phyloP scores from a whole-genome alignment of 2,113 vertebrate genomes.

The Phalacrocorax aristotelis region DNA sequence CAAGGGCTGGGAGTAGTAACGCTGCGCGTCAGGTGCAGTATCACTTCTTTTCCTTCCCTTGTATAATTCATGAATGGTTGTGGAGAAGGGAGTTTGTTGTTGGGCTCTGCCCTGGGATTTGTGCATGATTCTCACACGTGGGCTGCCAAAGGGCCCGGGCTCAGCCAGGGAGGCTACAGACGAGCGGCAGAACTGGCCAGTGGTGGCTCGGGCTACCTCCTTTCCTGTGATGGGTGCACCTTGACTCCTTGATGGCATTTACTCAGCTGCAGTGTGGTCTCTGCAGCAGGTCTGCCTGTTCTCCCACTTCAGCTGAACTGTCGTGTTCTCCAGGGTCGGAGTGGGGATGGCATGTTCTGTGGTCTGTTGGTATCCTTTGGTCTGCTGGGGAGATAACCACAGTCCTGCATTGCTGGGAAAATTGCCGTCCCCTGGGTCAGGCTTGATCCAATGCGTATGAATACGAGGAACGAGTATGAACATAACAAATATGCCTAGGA shows the following conservation, averaged over 20 bases:
- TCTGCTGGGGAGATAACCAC: too few relatives aligned
- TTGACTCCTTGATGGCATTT: background rate
- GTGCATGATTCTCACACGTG: rapidly evolving
- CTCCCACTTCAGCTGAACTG: background rate
- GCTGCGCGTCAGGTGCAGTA: background rate
- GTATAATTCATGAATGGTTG: background rate
- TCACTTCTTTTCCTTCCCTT: background rate
- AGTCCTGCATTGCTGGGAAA: background rate
- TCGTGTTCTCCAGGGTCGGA: background rate
- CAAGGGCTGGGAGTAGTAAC: background rate
- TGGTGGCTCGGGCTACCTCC: background rate
- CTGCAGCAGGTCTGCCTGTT: background rate
- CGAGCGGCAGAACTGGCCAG: background rate
- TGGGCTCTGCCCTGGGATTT: background rate
- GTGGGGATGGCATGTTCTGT: background rate
- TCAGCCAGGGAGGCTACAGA: background rate
- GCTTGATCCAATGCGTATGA: background rate
- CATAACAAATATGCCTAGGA: background rate
- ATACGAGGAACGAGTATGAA: background rate
- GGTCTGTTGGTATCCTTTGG: background rate
- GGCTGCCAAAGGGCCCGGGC: background rate
- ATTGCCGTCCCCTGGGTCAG: background rate
- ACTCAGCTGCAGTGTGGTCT: background rate
- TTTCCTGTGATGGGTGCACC: background rate
- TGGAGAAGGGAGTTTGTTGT: background rate